Evolutionary conservation across 1,140 invertebrate species (phyloP), one percentile per base, ranked within the genome.

Genomic region (Dinoponera quadriceps): DNA sequence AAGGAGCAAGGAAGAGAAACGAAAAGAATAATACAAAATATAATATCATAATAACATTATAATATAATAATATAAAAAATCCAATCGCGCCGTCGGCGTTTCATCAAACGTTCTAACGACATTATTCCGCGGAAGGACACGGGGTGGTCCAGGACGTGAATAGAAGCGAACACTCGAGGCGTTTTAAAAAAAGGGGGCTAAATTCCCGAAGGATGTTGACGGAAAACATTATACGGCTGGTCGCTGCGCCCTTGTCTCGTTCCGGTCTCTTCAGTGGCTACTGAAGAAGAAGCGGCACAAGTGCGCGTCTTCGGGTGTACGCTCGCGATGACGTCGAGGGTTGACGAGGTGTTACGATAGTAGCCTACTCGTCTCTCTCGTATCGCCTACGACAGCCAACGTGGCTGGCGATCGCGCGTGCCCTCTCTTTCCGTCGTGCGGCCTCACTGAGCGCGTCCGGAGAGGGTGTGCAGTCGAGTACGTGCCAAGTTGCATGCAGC

Each of bases 211-310:
- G 77, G 75, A 86, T 90, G 88, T 90, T 90, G 89, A 87, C 89
- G 80, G 27, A 90, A 90, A 88, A 84, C 81, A 90, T 90, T 89
- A 90, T 88, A 84, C 88, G 82, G 88, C 72, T 87, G 86, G 88
- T 82, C 88, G 85, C 78, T 73, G 85, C 83, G 62, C 83, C 80
- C 68, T 83, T 77, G 80, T 69, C 66, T 66, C 78, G 82, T 88
- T 71, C 68, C 72, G 62, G 2, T 86, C 75, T 85, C 75, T 84
- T 71, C 60, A 82, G 57, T 60, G 18, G 27, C 51, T 11, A 48
- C 16, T 49, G 51, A 27, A 65, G 62, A 77, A 86, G 87, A 85
- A 88, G 69, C 38, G 7, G 38, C 83, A 85, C 77, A 80, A 88
- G 87, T 85, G 77, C 54, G 51, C 86, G 75, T 68, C 68, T 88